A percentile compares a stretch with the other conserved stretches of the same genome.
These are phyloP conservation scores for Taphrorychus bicolor DNA, from an alignment of 2,888 invertebrate species.

Conservation along the genomic window DNA sequence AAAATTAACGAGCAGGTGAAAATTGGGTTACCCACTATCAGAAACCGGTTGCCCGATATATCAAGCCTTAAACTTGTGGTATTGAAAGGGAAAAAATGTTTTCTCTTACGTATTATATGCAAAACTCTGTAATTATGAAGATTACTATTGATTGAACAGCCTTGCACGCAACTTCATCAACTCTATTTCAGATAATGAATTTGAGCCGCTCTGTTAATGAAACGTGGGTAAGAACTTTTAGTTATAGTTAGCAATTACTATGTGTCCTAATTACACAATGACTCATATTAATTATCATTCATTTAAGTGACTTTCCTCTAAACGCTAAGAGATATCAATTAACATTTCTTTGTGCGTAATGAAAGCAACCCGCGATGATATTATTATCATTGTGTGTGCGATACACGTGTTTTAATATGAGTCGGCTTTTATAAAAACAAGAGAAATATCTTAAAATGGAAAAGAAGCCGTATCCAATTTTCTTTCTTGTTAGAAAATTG, in stretches of 20 bases:
- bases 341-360: background rate
- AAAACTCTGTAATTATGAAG: background rate
- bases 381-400: background rate
- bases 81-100: conserved; percentile 21
- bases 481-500: conserved; percentile 13
- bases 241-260: background rate
- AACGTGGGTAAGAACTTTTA: conserved; percentile 18
- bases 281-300: background rate
- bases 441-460: conserved; percentile 13
- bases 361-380: too few relatives aligned
- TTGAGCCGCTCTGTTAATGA: conserved; percentile 4
- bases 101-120: conserved; percentile 23
- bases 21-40: conserved; percentile 26
- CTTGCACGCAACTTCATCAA: conserved; percentile 10
- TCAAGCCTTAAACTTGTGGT: conserved; percentile 28
- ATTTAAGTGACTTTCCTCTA: background rate
- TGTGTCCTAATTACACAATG: background rate
- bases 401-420: conserved; percentile 13
- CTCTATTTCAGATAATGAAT: conserved; percentile 9
- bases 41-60: conserved; percentile 27
- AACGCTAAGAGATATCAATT: background rate
- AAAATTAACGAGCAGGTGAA: conserved; percentile 25
- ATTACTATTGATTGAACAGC: background rate
- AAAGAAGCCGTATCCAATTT: conserved; percentile 15
- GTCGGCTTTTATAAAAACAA: conserved; percentile 9